Base-by-base conservation (phyloP, 2,113 vertebrate species). In the Pluvianellus socialis region DNA sequence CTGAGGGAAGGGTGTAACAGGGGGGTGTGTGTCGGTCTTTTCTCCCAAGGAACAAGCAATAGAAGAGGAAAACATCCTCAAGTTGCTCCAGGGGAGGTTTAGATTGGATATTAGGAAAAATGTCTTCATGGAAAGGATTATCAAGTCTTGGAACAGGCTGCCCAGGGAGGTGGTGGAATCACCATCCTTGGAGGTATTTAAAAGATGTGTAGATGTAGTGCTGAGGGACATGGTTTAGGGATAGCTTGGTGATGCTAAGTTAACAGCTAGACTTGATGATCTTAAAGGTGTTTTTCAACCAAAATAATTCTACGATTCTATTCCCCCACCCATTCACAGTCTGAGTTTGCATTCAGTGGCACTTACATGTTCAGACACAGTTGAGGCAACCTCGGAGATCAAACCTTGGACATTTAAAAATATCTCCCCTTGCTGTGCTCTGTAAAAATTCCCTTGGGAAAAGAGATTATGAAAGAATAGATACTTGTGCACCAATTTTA, bases 401-500 rank as follows among this genome's bases (percentile, higher is more conserved):
- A 8, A 49, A 32, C 22, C 38, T 8, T 1, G 74, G 49, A 2
- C 55, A 8, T 45, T 83, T 40, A 35, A 58, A 89, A 87, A 22
- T 52, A 47, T 17, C 87, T 56, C 67, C 47, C 14, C 38, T 61
- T 14, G 32, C 65, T 8, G 35, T 10, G 32, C 35, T 49, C 65
- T 62, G 12, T 58, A 58, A 65, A 27, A 79, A 45, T 68, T 70
- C 90, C 56, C 26, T 18, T 8, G 12, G 22, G 61, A 45, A 44
- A 72, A 23, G 42, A 20, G 26, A 28, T 21, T 1, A 23, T 6
- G 66, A 52, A 71, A 79, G 79, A 87, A 23, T 11, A 93, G 82
- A 50, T 70, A 58, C 72, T 87, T 49, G 63, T 55, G 73, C 40
- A 33, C 96, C 92, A 83, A 96, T 97, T 95, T 94, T 86, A 93